These are phyloP conservation scores for Cephus rjabovi DNA, from an alignment of 2,888 invertebrate species.

Conservation along the genomic window DNA sequence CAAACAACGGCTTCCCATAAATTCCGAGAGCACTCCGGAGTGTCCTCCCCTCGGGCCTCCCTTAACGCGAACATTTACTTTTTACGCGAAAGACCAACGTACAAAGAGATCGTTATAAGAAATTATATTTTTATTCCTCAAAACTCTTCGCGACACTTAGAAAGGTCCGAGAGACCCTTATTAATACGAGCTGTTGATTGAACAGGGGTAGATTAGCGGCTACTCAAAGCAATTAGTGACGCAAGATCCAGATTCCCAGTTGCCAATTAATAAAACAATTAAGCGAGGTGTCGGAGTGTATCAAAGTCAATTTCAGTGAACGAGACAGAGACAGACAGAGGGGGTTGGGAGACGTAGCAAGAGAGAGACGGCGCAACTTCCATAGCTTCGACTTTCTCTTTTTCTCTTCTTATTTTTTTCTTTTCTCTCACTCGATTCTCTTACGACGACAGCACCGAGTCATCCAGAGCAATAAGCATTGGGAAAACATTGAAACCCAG, in stretches of 20 bases:
- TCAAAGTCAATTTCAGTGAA: not conserved
- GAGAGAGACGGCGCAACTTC: not conserved
- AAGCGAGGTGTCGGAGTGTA: not conserved
- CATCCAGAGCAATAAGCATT: not conserved
- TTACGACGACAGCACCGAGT: not conserved
- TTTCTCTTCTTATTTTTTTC: not conserved
- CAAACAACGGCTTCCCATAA: not conserved
- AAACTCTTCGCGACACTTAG: not conserved
- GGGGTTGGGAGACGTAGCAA: not conserved
- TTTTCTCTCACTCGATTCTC: not conserved
- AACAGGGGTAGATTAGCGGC: not conserved
- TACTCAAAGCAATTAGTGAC: not conserved
- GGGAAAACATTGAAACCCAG: not conserved
- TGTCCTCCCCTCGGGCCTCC: not conserved
- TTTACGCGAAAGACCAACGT: not conserved
- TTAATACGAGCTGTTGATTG: not conserved
- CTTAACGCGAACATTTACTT: not conserved
- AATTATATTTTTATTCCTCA: not conserved
- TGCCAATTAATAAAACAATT: not conserved
- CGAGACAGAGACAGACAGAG: not conserved
- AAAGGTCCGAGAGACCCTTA: not conserved
- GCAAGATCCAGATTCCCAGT: not conserved
- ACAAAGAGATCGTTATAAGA: rapidly evolving
- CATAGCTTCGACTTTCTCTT: not conserved
- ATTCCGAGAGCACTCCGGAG: not conserved